Percentiles rank a stretch among this genome's conserved stretches.
Conservation (phyloP, 2,113 vertebrate species). For the Myotis lucifugus region DNA sequence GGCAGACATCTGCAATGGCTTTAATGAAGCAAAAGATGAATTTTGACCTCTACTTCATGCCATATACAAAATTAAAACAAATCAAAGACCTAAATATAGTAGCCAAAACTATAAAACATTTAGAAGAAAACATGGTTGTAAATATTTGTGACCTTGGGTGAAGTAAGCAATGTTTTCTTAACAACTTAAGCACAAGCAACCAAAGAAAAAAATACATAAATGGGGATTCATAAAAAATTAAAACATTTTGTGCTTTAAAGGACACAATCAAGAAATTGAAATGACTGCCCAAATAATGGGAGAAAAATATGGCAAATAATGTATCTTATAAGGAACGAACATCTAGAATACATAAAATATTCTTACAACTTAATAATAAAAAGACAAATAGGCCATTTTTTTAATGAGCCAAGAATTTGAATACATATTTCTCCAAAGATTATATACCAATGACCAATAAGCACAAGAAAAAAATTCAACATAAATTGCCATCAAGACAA, state of each 20-base stretch:
- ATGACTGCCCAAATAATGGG: neutral
- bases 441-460: neutral
- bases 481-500: neutral
- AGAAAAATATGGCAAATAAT: neutral
- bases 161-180: neutral
- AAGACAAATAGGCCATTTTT: neutral
- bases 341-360: neutral
- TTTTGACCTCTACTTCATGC: neutral
- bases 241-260: neutral
- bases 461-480: neutral
- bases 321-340: neutral
- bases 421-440: neutral
- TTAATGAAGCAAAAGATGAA: neutral
- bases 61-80: slow-evolving; percentile 1
- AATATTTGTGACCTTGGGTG: neutral
- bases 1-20: neutral
- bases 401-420: neutral
- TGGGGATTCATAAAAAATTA: neutral
- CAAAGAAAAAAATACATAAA: neutral
- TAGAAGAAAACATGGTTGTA: neutral
- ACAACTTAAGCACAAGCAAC: neutral
- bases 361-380: neutral
- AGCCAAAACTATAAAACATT: neutral
- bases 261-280: neutral
- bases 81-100: neutral